phyloP scores from a whole-genome alignment of 2,888 invertebrate genomes.

The Acleris cristana region DNA sequence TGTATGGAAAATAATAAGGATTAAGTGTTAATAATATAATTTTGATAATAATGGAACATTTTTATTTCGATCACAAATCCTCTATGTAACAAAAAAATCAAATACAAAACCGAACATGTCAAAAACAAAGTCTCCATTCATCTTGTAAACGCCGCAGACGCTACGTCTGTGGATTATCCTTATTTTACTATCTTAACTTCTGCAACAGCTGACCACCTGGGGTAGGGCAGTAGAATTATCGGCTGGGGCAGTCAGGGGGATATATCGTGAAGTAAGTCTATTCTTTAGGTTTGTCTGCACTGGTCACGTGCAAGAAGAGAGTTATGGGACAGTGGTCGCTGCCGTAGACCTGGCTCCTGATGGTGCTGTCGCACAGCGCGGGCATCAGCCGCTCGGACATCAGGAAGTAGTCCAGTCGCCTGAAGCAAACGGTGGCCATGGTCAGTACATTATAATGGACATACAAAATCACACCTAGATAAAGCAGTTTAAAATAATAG shows the following conservation, averaged over 20 bases:
- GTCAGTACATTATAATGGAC: not conserved
- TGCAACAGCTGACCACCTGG: too few species aligned
- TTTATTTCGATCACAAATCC: constrained; percentile 27
- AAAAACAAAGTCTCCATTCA: constrained; percentile 13
- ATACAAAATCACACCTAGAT: too few species aligned
- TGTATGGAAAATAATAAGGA: not conserved
- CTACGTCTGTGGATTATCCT: too few species aligned
- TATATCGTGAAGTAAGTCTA: constrained; percentile 39
- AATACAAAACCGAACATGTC: constrained; percentile 12
- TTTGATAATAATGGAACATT: constrained; percentile 19
- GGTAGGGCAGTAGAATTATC: too few species aligned
- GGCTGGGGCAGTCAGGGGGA: too few species aligned
- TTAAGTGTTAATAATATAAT: constrained; percentile 8
- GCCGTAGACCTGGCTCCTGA: constrained; percentile 92
- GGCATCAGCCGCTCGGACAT: constrained; percentile 91
- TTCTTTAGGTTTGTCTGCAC: constrained; percentile 75
- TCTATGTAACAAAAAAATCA: constrained; percentile 22
- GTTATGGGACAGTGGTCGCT: constrained; percentile 98
- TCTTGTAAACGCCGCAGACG: not conserved
- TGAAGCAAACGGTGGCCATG: constrained; percentile 66
- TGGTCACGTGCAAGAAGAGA: constrained; percentile 86
- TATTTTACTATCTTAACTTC: too few species aligned
- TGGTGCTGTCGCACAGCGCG: constrained; percentile 92
- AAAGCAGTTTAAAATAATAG: too few species aligned
- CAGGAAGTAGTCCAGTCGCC: constrained; percentile 98